Evolutionary conservation across 2,113 vertebrate species (phyloP), one percentile per base, ranked within the genome.

Genomic region (Leptocoma aspasia): DNA sequence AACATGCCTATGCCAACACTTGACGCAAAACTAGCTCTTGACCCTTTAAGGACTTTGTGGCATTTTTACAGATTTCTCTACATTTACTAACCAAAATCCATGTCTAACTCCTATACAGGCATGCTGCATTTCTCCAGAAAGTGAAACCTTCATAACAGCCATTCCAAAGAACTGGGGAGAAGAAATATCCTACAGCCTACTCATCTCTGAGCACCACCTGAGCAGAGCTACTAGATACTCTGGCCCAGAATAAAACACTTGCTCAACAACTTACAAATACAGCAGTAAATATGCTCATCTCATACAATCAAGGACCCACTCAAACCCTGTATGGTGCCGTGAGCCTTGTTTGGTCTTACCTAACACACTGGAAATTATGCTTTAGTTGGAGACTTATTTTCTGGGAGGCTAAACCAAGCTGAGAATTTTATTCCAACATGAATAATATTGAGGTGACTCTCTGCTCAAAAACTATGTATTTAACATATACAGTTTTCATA

Each of bases 201-300:
- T 72, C 4, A 23, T 27, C 21, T 79, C 60, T 82, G 73, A 73
- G 22, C 8, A 45, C 6, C 11, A 39, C 22, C 37, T 44, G 31
- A 73, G 20, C 1, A 6, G 26, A 75, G 4, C 9, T 42, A 13
- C 31, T 65, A 59, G 31, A 16, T 18, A 37, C 41, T 6, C 16
- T n/a, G 49, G 14, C 39, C 41, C 24, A 71, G 31, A 82, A 14
- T 4, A 68, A 79, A 65, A 9, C 19, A 19, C 20, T 41, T 37
- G 12, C 56, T 79, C n/a, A 37, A 57, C 13, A 75, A 0, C 10
- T 70, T 33, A 27, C 1, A 3, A 35, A 56, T 15, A 15, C 0
- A 2, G 19, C 31, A 57, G 37, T 35, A 63, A 24, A 53, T 63
- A 26, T 5, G 17, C 1, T 75, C 22, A 23, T 45, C 19, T 57